Percentiles rank a stretch among this genome's conserved stretches.
Conservation (phyloP, 2,797 vertebrate genomes). For the Apogon hyalosoma region DNA sequence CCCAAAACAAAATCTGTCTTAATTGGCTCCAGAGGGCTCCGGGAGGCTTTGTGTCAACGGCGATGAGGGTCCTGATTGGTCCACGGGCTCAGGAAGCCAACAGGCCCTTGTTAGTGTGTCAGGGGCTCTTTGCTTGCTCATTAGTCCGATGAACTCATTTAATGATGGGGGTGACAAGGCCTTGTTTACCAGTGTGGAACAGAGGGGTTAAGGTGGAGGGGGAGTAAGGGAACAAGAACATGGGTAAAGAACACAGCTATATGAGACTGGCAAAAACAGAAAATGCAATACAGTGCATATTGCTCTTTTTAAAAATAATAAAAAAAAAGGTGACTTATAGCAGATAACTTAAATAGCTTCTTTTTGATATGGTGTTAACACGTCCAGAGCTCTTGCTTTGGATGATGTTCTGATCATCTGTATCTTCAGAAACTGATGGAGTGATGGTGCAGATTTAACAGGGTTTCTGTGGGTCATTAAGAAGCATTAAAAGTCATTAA, state of each 20-base stretch:
- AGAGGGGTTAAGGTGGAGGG: constrained; percentile 9
- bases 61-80: constrained; percentile 82
- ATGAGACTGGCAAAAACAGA: too few relatives aligned
- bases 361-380: too few relatives aligned
- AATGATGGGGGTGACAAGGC: constrained; percentile 87
- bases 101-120: constrained; percentile 88
- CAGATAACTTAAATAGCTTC: too few relatives aligned
- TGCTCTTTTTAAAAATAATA: too few relatives aligned
- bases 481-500: too few relatives aligned
- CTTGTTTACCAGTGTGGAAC: constrained; percentile 77
- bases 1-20: constrained; percentile 82
- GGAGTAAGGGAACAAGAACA: constrained; percentile 18
- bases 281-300: too few relatives aligned
- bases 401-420: too few relatives aligned
- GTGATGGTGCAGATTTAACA: too few relatives aligned
- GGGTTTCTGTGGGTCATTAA: too few relatives aligned
- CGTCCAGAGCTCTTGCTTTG: too few relatives aligned
- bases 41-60: constrained; percentile 85
- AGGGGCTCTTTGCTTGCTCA: constrained; percentile 86
- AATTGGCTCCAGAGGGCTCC: constrained; percentile 86
- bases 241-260: neutral
- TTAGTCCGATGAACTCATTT: constrained; percentile 95
- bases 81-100: constrained; percentile 83
- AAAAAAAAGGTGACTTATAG: too few relatives aligned
- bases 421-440: too few relatives aligned